Percentiles rank a stretch among this genome's conserved stretches.
Evolutionary conservation across 2,888 invertebrate genomes (phyloP).

Genomic region (Himalopsyche tibetana): DNA sequence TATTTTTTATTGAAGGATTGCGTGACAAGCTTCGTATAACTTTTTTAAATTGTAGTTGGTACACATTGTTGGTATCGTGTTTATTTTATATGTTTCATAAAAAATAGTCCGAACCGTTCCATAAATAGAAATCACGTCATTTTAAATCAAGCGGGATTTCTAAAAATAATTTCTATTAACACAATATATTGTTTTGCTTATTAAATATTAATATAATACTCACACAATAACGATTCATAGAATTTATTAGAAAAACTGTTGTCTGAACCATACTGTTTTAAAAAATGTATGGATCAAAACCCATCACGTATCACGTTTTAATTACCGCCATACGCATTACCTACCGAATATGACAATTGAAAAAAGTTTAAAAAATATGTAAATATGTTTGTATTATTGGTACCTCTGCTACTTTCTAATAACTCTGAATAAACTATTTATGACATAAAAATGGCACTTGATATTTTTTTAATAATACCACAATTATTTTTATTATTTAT

Average conservation of each 20-base stretch:
- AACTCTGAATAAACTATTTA: too few species aligned
- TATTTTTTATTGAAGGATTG: conserved; percentile 13
- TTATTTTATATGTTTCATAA: conserved; percentile 22
- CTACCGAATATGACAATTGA: too few species aligned
- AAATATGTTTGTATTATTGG: too few species aligned
- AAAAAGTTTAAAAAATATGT: too few species aligned
- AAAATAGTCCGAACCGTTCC: not conserved
- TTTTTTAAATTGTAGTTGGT: conserved; percentile 15
- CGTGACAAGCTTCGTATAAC: conserved; percentile 4
- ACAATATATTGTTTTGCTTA: not conserved
- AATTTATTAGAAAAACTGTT: not conserved
- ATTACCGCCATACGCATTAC: too few species aligned
- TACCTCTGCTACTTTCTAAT: too few species aligned
- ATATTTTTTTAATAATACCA: too few species aligned
- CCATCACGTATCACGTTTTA: too few species aligned
- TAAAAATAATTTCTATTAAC: not conserved
- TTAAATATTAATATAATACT: not conserved
- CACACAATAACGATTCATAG: not conserved
- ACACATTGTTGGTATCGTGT: conserved; percentile 24
- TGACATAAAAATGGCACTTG: too few species aligned
- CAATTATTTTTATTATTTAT: too few species aligned
- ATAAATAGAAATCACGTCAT: conserved; percentile 29
- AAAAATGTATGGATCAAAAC: too few species aligned
- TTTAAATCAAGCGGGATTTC: not conserved
- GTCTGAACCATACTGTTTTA: too few species aligned